Base-by-base conservation (phyloP, 2,888 invertebrate species). In the Leptinotarsa peninsularis region DNA sequence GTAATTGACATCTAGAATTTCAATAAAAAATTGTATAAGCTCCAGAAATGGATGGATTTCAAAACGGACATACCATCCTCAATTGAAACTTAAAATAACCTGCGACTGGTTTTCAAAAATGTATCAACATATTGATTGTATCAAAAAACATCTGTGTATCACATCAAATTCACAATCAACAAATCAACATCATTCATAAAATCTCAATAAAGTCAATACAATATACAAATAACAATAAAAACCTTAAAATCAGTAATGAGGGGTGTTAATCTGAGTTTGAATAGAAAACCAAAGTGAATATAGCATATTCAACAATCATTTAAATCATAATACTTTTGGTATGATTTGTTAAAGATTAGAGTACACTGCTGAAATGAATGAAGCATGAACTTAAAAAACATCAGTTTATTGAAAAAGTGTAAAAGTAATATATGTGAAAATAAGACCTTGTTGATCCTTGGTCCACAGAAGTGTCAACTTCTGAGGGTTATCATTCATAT, bases 1-100 rank as follows among this genome's bases (percentile, higher is more conserved):
- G 77, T 80, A 81, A 81, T 80, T 81, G 81, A 81, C 81, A 78
- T 78, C 68, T 70, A 80, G 75, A 81, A 76, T 79, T 76, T 79
- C 77, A 80, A 76, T 76, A 68, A 17, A 15, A 56, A 52, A 56
- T 43, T 54, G 43, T 70, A 56, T 10, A 70, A 70, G 58, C 43
- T 33, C 56, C 66, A 74, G 56, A 77, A 78, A 81, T 81, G 80
- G 81, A 81, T 81, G 81, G 81, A 81, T 79, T 80, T 67, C 70
- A 73, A 76, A 76, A 80, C 77, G 76, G 77, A 69, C 75, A 74
- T 75, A 78, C 66, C 70, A 73, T 73, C 75, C 75, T 73, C 70
- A 66, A 75, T 71, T 74, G 66, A 77, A 72, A 63, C 58, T 71
- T 52, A 73, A 66, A 73, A 72, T 63, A 52, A 74, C 76, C 71